These are phyloP conservation scores for Mastomys natalensis DNA, from an alignment of 2,113 vertebrate genomes.

Conservation along the genomic window DNA sequence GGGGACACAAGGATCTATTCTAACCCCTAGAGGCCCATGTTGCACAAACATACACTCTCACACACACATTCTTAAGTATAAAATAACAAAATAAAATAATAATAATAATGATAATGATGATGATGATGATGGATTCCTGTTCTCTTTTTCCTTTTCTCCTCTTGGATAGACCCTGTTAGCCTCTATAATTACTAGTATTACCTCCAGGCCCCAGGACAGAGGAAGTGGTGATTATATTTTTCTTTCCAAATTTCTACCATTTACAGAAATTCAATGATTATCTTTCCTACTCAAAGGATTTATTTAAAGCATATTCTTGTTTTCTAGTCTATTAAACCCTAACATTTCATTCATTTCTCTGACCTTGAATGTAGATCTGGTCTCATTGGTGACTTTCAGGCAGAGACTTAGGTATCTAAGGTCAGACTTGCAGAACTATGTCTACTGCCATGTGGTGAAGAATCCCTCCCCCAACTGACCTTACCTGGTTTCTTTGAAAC, in stretches of 20 bases:
- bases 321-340: background rate
- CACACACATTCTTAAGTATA: too few relatives aligned
- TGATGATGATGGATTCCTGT: background rate
- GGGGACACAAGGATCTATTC: background rate
- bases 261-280: constrained; percentile 21
- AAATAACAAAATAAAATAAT: background rate
- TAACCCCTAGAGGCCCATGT: background rate
- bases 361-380: constrained; percentile 31
- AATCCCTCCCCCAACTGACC: too few relatives aligned
- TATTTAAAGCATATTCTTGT: background rate
- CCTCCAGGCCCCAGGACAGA: background rate
- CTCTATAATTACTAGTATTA: background rate
- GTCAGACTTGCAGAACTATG: background rate
- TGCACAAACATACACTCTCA: background rate
- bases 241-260: constrained; percentile 19
- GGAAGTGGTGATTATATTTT: background rate
- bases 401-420: background rate
- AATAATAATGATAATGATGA: background rate
- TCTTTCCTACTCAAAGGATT: background rate
- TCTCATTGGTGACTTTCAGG: constrained; percentile 48
- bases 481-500: constrained; percentile 26
- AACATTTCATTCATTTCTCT: constrained; percentile 25
- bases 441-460: background rate
- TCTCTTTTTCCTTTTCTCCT: background rate
- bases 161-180: background rate